phyloP scores from a whole-genome alignment of 2,113 vertebrate genomes.

The Synodontis membranacea region DNA sequence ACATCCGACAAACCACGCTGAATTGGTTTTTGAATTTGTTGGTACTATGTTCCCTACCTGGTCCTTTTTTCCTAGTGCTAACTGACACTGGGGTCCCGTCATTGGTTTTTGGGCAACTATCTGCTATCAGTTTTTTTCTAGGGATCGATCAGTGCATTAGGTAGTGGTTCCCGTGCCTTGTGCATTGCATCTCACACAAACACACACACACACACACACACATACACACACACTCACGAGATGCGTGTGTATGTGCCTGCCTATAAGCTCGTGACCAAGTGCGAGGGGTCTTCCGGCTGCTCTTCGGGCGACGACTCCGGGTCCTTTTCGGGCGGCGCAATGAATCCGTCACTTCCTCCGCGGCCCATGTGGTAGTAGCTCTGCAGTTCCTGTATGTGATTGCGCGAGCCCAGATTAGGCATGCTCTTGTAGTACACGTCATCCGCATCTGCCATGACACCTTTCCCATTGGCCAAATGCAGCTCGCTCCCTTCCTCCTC shows the following conservation, averaged over 20 bases:
- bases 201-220: conserved; percentile 27
- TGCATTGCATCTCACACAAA: conserved; percentile 47
- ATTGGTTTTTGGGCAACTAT: conserved; percentile 42
- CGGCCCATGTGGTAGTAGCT: conserved; percentile 96
- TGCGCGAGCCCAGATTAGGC: conserved; percentile 95
- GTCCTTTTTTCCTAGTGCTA: conserved; percentile 41
- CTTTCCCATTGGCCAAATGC: conserved; percentile 80
- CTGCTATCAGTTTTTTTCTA: conserved; percentile 47
- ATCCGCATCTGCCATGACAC: conserved; percentile 78
- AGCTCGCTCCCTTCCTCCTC: conserved; percentile 79
- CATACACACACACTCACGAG: conserved; percentile 8
- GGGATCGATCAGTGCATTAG: conserved; percentile 55
- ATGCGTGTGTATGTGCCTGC: conserved; percentile 69
- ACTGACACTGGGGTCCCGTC: conserved; percentile 41
- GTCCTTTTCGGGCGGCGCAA: conserved; percentile 89
- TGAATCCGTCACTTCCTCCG: conserved; percentile 95
- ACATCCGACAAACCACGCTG: conserved; percentile 15
- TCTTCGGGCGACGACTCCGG: conserved; percentile 86
- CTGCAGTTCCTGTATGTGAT: conserved; percentile 92
- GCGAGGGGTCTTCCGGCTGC: conserved; percentile 83
- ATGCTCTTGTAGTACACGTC: conserved; percentile 99
- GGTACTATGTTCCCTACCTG: conserved; percentile 39
- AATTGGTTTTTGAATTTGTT: conserved; percentile 23
- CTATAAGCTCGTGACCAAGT: conserved; percentile 98
- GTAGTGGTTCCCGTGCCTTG: conserved; percentile 57